These are phyloP conservation scores for Epizoanthus fatuus DNA, from an alignment of 92 coral and sea anemone species.

Conservation along the genomic window DNA sequence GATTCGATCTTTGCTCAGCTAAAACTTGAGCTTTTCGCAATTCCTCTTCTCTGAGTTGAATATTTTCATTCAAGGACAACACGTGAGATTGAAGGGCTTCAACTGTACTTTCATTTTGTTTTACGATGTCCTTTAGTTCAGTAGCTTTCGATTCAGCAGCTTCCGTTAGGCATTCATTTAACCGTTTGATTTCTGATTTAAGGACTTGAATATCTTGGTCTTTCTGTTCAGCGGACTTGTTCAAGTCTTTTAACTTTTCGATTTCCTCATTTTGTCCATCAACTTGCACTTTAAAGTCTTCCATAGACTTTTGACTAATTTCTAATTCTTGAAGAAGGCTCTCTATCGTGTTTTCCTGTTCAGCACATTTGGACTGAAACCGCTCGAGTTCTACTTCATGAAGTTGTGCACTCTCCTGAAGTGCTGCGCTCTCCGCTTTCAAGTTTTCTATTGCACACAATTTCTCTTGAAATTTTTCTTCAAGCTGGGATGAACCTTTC, in stretches of 20 bases:
- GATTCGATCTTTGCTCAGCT: slow-evolving; percentile 44
- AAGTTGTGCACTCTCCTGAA: slow-evolving; percentile 62
- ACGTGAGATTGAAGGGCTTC: slow-evolving; percentile 58
- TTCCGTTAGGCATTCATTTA: slow-evolving; percentile 44
- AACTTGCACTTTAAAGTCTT: slow-evolving; percentile 50
- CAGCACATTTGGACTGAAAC: slow-evolving; percentile 40
- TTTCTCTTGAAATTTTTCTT: slow-evolving; percentile 73
- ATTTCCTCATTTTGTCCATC: slow-evolving; percentile 72
- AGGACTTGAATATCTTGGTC: slow-evolving; percentile 44
- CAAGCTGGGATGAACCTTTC: slow-evolving; percentile 53
- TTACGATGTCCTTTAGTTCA: slow-evolving; percentile 40
- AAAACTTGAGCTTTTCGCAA: slow-evolving; percentile 48
- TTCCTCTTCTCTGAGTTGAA: slow-evolving; percentile 78
- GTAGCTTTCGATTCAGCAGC: slow-evolving; percentile 49
- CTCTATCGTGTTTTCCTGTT: slow-evolving; percentile 58
- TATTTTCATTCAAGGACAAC: slow-evolving; percentile 69
- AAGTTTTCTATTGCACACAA: slow-evolving; percentile 52
- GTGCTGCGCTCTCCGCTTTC: slow-evolving; percentile 57
- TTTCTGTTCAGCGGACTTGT: slow-evolving; percentile 49
- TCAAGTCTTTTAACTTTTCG: slow-evolving; percentile 47
- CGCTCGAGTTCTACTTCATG: slow-evolving; percentile 42
- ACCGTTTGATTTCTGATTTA: slow-evolving; percentile 43
- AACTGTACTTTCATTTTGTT: slow-evolving; percentile 50
- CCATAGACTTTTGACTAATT: slow-evolving; percentile 26
- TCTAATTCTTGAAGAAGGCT: slow-evolving; percentile 55